Evolutionary conservation across 2,113 vertebrate species (phyloP).

Genomic region (Todiramphus saurophagus): DNA sequence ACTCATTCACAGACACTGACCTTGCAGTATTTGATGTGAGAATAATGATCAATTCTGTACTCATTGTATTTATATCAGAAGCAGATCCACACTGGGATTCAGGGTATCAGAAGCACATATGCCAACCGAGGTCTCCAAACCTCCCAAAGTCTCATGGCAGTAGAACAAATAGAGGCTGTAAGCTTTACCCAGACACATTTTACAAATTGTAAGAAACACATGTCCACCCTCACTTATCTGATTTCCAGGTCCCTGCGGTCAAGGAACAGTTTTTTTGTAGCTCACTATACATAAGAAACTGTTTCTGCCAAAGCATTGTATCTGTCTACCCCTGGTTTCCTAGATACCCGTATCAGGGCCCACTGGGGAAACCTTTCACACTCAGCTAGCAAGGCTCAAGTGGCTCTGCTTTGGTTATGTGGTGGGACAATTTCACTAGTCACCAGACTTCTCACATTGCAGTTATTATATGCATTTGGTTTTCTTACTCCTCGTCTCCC

Average conservation of each 20-base stretch:
- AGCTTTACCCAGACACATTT: background rate
- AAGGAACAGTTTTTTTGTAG: background rate
- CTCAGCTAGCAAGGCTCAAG: background rate
- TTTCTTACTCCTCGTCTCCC: background rate
- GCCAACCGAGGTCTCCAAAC: rapidly evolving
- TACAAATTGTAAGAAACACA: background rate
- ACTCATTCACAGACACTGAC: background rate
- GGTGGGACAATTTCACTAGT: background rate
- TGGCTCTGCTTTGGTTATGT: background rate
- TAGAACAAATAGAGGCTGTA: background rate
- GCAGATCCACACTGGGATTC: background rate
- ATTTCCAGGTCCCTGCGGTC: background rate
- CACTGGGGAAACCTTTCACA: background rate
- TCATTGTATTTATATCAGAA: background rate
- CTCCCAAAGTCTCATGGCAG: background rate
- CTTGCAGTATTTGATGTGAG: background rate
- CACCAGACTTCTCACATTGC: background rate
- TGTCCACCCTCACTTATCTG: background rate
- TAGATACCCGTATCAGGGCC: background rate
- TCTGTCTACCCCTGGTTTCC: background rate
- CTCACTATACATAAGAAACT: background rate
- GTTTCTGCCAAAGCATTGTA: background rate
- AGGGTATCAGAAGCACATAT: background rate
- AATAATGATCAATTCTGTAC: background rate
- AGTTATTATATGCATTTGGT: background rate